Conservation (phyloP, 2,888 invertebrate genomes). For the Ophioninae sp. region DNA sequence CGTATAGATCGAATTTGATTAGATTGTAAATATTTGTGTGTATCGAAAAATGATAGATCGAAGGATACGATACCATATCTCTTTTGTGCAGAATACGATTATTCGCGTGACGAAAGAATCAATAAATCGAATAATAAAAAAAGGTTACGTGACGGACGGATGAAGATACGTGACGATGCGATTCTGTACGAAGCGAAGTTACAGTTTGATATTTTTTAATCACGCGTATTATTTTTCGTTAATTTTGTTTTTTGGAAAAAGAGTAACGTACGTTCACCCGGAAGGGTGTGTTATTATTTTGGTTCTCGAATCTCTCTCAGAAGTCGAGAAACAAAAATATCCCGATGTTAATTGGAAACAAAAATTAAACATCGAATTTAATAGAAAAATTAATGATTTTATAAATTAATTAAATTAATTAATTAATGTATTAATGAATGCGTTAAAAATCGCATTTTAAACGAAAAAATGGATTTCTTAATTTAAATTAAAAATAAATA, state of each 20-base stretch:
- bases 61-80: background rate
- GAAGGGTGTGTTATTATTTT: background rate
- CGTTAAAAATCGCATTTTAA: too few relatives aligned
- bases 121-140: background rate
- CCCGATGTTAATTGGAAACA: too few relatives aligned
- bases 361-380: too few relatives aligned
- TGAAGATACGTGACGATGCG: slow-evolving; percentile 61
- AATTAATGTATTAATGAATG: too few relatives aligned
- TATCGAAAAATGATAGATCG: background rate
- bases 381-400: too few relatives aligned
- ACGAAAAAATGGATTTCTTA: too few relatives aligned
- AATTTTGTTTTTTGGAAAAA: slow-evolving; percentile 37
- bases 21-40: background rate
- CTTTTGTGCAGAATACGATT: background rate
- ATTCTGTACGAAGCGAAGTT: slow-evolving; percentile 65
- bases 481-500: too few relatives aligned
- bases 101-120: background rate
- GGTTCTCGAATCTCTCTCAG: too few relatives aligned
- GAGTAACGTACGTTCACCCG: slow-evolving; percentile 9
- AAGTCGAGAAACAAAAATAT: too few relatives aligned
- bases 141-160: slow-evolving; percentile 70
- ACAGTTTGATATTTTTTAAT: slow-evolving; percentile 19
- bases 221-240: background rate
- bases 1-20: background rate
- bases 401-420: too few relatives aligned